Evolutionary conservation across 2,797 vertebrate genomes (phyloP).

Genomic region (Scyliorhinus canicula): DNA sequence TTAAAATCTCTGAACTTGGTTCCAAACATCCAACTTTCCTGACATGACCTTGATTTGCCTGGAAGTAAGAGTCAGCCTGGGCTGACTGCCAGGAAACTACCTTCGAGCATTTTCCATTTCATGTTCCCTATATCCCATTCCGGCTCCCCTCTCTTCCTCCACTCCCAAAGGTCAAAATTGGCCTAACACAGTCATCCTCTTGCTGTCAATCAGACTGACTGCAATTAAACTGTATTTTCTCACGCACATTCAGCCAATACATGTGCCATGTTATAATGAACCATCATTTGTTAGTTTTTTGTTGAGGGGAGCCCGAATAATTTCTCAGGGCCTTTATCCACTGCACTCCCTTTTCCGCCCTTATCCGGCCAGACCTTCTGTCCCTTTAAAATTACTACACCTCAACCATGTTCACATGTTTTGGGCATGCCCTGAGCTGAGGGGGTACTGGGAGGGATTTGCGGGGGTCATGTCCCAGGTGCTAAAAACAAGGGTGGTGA

Average conservation of each 20-base stretch:
- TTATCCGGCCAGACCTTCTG: neutral
- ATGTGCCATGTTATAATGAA: neutral
- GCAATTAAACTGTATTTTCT: neutral
- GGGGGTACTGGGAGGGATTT: no score
- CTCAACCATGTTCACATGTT: no score
- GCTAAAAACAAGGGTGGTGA: no score
- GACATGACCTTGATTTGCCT: neutral
- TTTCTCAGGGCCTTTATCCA: neutral
- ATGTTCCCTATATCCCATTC: neutral
- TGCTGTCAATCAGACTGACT: neutral
- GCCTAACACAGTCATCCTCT: neutral
- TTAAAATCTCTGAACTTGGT: neutral
- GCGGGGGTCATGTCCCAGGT: no score
- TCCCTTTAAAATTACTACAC: neutral
- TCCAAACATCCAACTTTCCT: neutral
- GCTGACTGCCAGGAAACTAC: neutral
- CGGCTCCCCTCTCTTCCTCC: neutral
- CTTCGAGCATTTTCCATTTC: neutral
- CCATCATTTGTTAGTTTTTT: neutral
- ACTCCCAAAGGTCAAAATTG: neutral
- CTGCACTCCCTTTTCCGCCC: neutral
- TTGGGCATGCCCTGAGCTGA: no score
- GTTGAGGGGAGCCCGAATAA: neutral
- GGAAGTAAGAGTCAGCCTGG: neutral
- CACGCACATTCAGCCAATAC: neutral